These are phyloP conservation scores for Scolopax bukidnonensis DNA, from an alignment of 2,797 vertebrate species.

Conservation along the genomic window DNA sequence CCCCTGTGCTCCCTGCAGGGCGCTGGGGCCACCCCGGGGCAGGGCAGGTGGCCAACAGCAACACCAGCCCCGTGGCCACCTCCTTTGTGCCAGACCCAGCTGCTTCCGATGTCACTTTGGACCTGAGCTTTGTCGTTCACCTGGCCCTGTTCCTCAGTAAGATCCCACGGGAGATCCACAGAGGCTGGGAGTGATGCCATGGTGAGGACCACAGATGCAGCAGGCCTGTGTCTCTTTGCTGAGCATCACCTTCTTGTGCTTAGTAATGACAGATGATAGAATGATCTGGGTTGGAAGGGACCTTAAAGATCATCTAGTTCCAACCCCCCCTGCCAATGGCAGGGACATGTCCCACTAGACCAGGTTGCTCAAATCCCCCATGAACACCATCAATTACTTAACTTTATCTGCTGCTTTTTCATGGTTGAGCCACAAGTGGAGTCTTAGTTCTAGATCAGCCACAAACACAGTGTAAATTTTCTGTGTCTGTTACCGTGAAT, in stretches of 20 bases:
- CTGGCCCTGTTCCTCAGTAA: not conserved
- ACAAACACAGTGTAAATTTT: not conserved
- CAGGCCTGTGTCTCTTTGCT: accelerated
- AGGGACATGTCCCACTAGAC: not conserved
- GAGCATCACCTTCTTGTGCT: not conserved
- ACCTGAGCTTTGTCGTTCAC: not conserved
- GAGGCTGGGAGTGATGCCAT: not conserved
- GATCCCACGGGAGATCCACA: accelerated
- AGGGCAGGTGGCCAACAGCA: not conserved
- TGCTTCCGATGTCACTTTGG: not conserved
- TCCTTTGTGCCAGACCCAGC: not conserved
- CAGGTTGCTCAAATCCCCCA: not conserved
- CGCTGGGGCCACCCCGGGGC: accelerated
- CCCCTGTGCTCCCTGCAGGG: not conserved
- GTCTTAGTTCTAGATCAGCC: not conserved
- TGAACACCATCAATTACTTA: not conserved
- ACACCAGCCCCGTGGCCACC: not conserved
- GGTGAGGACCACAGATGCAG: not conserved
- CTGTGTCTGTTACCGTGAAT: not conserved
- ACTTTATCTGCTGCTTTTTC: not conserved
- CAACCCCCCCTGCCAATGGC: not conserved
- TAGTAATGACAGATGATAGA: not conserved
- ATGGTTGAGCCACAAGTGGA: not conserved
- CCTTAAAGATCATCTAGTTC: not conserved
- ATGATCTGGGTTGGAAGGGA: not conserved